Percentiles rank a stretch among this genome's conserved stretches.
These are phyloP conservation scores for Gibbula magus DNA, from an alignment of 2,888 invertebrate genomes.

Conservation along the genomic window DNA sequence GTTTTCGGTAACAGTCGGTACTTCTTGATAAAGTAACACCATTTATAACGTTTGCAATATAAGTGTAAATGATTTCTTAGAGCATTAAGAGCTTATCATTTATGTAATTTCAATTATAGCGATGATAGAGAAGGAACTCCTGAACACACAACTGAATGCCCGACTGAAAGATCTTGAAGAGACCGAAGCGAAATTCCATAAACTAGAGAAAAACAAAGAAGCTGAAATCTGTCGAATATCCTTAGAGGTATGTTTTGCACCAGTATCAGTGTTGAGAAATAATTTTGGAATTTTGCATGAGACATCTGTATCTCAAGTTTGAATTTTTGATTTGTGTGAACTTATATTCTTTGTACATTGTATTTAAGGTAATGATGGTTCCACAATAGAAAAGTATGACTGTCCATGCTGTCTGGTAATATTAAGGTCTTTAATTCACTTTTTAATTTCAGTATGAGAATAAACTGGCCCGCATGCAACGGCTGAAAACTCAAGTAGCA, in stretches of 20 bases:
- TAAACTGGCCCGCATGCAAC: constrained; percentile 27
- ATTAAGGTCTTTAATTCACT: neutral
- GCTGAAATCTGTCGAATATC: neutral
- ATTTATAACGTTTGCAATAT: no score
- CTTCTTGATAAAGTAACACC: no score
- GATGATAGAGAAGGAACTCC: neutral
- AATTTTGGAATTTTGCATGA: neutral
- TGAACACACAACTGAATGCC: neutral
- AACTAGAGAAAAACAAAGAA: neutral
- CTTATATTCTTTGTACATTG: no score
- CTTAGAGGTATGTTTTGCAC: neutral
- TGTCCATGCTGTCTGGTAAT: neutral
- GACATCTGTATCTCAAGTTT: neutral
- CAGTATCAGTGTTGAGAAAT: no score
- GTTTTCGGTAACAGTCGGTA: no score
- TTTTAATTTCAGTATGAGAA: constrained; percentile 31
- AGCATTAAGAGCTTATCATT: no score
- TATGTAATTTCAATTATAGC: no score
- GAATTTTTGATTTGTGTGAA: neutral
- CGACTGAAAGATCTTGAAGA: neutral
- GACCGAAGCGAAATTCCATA: neutral
- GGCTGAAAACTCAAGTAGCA: constrained; percentile 19
- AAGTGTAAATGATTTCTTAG: no score
- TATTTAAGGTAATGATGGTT: no score
- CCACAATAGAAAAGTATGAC: neutral